Evolutionary conservation across 2,113 vertebrate genomes (phyloP), one percentile per base, ranked within the genome.

Genomic region (Sprattus sprattus): DNA sequence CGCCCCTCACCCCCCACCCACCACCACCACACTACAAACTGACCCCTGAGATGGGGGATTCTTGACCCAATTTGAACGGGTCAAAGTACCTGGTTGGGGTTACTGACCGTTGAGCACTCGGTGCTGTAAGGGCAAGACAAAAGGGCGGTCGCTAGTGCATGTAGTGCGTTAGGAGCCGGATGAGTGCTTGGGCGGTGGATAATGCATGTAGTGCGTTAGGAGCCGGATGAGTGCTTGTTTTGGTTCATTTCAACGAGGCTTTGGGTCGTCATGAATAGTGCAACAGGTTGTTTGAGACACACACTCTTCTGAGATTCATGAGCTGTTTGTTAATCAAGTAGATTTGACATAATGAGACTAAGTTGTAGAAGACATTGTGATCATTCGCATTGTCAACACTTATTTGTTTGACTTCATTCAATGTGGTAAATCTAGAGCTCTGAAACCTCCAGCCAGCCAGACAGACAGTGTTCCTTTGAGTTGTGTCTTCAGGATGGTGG

Each of bases 141-240:
- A 78, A 78, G 15, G 71, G 54, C 39, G 54, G 18, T 20, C 71
- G 39, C 39, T 15, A 44, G 28, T 15, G 71, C 11, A 39, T 13
- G 2, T 4, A 7, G 54, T 20, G 54, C 54, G 22, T 78, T 78
- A 78, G 71, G 3, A 15, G 71, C 32, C 18, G 71, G 28, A 39
- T 78, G 71, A 78, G 71, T 78, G 71, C 2, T 78, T 78, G 71
- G n/a, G n/a, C n/a, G n/a, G n/a, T n/a, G n/a, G n/a, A n/a, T 32
- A 39, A 11, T 15, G 67, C 11, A 39, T 13, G 2, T 2, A 6
- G 54, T 20, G 54, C 54, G 22, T 78, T 78, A 78, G 71, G 3
- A 15, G 71, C 32, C 18, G 71, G 28, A 39, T 78, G 71, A 78
- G 71, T 78, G 71, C 2, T 78, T 78, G 71, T 39, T 78, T 78